Evolutionary conservation across 2,113 vertebrate genomes (phyloP).

Genomic region (Chunga burmeisteri): DNA sequence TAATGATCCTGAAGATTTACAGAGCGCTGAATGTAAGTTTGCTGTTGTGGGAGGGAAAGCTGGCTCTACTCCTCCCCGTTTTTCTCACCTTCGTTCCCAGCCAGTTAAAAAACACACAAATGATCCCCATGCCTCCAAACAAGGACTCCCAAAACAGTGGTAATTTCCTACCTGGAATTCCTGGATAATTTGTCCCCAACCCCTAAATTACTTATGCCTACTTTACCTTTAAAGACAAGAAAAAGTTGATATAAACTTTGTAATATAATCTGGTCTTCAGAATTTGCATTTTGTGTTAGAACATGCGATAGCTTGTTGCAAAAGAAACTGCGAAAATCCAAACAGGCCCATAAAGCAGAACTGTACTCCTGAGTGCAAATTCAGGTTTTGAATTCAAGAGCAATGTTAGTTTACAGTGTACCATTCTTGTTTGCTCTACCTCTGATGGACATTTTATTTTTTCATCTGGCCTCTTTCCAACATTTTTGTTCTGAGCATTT

Average conservation of each 20-base stretch:
- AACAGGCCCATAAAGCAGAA: background rate
- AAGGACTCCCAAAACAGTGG: background rate
- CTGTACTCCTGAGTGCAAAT: background rate
- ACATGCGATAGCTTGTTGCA: background rate
- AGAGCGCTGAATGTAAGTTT: background rate
- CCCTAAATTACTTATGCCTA: background rate
- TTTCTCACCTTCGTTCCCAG: background rate
- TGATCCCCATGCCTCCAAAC: background rate
- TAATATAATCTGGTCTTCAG: background rate
- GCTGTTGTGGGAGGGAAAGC: background rate
- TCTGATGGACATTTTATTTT: background rate
- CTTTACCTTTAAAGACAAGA: background rate
- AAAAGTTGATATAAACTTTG: background rate
- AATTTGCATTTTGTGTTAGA: background rate
- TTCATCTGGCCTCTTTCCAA: background rate
- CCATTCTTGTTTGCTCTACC: background rate
- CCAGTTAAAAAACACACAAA: background rate
- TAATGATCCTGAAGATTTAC: background rate
- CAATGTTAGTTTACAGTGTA: background rate
- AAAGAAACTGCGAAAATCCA: background rate
- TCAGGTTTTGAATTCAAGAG: background rate
- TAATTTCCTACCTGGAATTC: background rate
- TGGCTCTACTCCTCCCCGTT: background rate
- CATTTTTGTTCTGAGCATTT: slow-evolving; percentile 9
- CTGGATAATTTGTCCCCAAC: background rate